Base-by-base conservation (phyloP, 2,113 vertebrate genomes). In the Abramis brama region DNA sequence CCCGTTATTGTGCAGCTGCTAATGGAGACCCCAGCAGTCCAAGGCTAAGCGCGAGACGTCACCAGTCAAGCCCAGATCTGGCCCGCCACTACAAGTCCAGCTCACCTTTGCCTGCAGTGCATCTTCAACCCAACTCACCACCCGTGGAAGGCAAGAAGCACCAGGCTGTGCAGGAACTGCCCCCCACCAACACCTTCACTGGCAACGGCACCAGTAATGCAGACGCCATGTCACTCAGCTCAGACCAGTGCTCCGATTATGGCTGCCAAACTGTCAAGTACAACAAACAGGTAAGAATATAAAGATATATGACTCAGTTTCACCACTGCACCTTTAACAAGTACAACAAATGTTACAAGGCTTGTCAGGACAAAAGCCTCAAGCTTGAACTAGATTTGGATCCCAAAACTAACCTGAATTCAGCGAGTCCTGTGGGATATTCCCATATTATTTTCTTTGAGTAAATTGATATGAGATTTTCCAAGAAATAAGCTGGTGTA, bases 161-260 rank as follows among this genome's bases (percentile, higher is more conserved):
- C 91, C 97, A 99, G 90, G 98, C 96, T 0, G 97, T 99, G 83
- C 98, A 99, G 96, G 97, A 99, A 87, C 95, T 99, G 87, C 98
- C 98, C 85, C 97, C 97, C 21, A 97, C 98, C 89, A 99, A 99
- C 94, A 99, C 98, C 90, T 99, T 99, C 87, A 98, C 99, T 91
- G 98, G 98, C 76, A 96, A 96, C 10, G 97, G 97, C n/a, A 93
- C 91, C 6, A 91, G 93, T 50, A 95, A 95, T 36, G 94, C 93
- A 0, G 97, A 98, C 90, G 97, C 97, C 94, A 99, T 99, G 95
- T 99, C 97, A 83, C 96, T 99, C 86, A 96, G 97, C 84, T 99
- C 98, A 17, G 98, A 99, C 92, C 98, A 98, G 91, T 99, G 97
- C 94, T 98, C 97, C 33, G 97, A 99, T 88, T 99, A 99, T 86